phyloP scores from a whole-genome alignment of 2,888 invertebrate genomes.

The Morpho deidamia region DNA sequence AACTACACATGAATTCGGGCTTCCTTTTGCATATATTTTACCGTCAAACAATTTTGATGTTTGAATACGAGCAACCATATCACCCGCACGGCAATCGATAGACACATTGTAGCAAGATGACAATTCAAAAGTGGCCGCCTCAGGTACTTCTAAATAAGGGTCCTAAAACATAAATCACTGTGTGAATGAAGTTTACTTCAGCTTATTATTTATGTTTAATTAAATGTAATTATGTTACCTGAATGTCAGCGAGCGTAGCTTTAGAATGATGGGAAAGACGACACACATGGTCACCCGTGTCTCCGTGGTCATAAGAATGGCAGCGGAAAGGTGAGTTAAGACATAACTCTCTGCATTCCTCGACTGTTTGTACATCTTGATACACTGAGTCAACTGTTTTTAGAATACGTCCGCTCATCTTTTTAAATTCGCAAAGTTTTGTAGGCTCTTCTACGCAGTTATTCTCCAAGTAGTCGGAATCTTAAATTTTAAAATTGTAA shows the following conservation, averaged over 20 bases:
- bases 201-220: neutral
- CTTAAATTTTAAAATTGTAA: slow-evolving; percentile 37
- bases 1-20: slow-evolving; percentile 94
- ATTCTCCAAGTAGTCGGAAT: slow-evolving; percentile 92
- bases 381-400: slow-evolving; percentile 97
- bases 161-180: slow-evolving; percentile 70
- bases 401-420: slow-evolving; percentile 90
- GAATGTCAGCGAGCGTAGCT: slow-evolving; percentile 91
- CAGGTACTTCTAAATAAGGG: slow-evolving; percentile 93
- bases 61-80: slow-evolving; percentile 95
- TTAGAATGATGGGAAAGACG: slow-evolving; percentile 94
- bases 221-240: slow-evolving; percentile 64
- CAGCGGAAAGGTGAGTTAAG: slow-evolving; percentile 93
- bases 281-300: slow-evolving; percentile 95
- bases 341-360: slow-evolving; percentile 93
- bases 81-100: slow-evolving; percentile 93
- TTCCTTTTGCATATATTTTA: slow-evolving; percentile 96
- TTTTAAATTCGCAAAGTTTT: slow-evolving; percentile 95
- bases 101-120: slow-evolving; percentile 96
- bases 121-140: slow-evolving; percentile 94
- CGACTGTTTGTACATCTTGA: slow-evolving; percentile 91
- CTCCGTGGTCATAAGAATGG: slow-evolving; percentile 96
- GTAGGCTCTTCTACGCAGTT: slow-evolving; percentile 97
- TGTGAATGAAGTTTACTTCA: neutral
- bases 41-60: slow-evolving; percentile 96